Evolutionary conservation across 2,797 vertebrate species (phyloP).

Genomic region (Tokudaia tokunoshimensis): DNA sequence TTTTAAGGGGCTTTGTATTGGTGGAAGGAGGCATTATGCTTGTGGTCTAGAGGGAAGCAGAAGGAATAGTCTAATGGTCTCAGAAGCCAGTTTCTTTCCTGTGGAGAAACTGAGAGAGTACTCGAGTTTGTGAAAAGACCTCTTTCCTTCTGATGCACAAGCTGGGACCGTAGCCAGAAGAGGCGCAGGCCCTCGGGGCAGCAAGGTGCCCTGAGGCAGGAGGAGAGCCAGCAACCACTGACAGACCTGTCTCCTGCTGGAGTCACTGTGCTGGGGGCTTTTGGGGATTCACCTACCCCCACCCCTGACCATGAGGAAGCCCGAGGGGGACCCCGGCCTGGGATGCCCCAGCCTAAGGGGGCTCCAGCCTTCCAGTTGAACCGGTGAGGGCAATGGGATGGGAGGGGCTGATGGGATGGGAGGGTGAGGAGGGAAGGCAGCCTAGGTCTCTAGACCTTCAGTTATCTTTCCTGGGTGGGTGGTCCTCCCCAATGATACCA

Average conservation of each 20-base stretch:
- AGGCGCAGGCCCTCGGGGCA: slow-evolving; percentile 88
- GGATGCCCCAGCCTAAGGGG: slow-evolving; percentile 83
- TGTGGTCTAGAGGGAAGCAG: background rate
- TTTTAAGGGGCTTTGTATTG: background rate
- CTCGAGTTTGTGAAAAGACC: background rate
- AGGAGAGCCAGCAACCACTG: slow-evolving; percentile 90
- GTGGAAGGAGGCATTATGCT: background rate
- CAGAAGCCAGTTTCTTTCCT: background rate
- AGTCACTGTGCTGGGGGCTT: slow-evolving; percentile 89
- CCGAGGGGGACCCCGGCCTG: slow-evolving; percentile 84
- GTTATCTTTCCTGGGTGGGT: background rate
- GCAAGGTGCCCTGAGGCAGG: slow-evolving; percentile 88
- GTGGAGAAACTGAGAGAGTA: background rate
- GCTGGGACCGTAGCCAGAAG: slow-evolving; percentile 91
- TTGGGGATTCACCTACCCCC: slow-evolving; percentile 84
- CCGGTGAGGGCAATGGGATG: slow-evolving; percentile 85
- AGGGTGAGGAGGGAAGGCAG: background rate
- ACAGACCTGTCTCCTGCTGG: slow-evolving; percentile 89
- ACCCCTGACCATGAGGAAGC: slow-evolving; percentile 84
- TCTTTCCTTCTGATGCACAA: slow-evolving; percentile 68
- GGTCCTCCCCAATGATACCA: background rate
- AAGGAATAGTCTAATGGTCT: background rate
- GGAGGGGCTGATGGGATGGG: slow-evolving; percentile 26
- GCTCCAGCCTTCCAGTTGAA: slow-evolving; percentile 89
- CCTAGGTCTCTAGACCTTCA: background rate